Evolutionary conservation across 2,888 invertebrate genomes (phyloP).

Genomic region (Gastrophysa polygoni): DNA sequence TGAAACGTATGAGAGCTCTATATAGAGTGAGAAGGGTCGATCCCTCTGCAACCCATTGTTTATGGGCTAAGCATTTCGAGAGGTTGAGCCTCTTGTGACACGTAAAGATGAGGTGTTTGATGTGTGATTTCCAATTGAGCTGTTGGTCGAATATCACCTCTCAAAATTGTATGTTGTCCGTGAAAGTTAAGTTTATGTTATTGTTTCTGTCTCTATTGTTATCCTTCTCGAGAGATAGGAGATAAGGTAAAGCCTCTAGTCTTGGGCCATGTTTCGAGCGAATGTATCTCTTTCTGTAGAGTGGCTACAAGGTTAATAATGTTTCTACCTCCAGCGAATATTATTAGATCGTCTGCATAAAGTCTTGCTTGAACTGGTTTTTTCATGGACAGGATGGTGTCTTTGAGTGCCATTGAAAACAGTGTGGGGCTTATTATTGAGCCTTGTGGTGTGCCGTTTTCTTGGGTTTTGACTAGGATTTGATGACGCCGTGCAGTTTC

Average conservation of each 20-base stretch:
- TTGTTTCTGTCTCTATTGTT: too few relatives aligned
- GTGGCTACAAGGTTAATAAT: not conserved
- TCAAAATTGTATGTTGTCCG: not conserved
- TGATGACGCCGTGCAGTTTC: too few relatives aligned
- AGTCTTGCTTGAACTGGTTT: constrained; percentile 8
- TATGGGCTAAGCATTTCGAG: too few relatives aligned
- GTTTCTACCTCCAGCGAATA: constrained; percentile 1
- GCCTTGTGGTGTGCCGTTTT: not conserved
- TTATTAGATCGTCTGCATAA: constrained; percentile 11
- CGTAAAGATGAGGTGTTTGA: not conserved
- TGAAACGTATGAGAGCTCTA: not conserved
- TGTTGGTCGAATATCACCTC: not conserved
- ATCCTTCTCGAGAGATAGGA: too few relatives aligned
- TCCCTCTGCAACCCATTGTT: not conserved
- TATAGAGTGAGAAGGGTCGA: not conserved
- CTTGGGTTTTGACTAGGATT: constrained; percentile 1
- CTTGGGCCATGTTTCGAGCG: constrained; percentile 6
- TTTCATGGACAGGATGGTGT: not conserved
- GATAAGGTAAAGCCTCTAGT: not conserved
- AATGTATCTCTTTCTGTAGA: not conserved
- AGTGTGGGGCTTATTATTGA: constrained; percentile 11
- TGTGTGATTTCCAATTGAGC: not conserved
- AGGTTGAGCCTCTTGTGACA: not conserved
- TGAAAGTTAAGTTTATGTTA: not conserved
- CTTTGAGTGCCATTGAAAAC: constrained; percentile 5